phyloP scores from a whole-genome alignment of 2,888 invertebrate species.

The Heliconius hortense region DNA sequence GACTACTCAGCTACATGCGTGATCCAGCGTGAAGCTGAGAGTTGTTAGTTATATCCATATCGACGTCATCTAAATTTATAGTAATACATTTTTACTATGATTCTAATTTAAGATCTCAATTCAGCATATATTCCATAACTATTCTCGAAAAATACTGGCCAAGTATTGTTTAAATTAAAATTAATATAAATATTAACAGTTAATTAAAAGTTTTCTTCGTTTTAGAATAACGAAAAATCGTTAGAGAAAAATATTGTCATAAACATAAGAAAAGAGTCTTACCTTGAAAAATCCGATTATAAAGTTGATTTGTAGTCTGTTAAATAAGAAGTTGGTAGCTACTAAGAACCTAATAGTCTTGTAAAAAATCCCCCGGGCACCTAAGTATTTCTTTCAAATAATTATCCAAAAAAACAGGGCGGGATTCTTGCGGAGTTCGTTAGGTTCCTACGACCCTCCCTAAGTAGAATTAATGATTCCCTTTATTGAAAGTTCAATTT shows the following conservation, averaged over 20 bases:
- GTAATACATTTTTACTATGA: background rate
- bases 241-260: background rate
- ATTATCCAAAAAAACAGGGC: conserved; percentile 77
- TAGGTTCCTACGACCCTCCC: conserved; percentile 65
- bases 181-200: background rate
- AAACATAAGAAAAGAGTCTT: conserved; percentile 2
- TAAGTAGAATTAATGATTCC: conserved; percentile 86
- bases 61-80: too few relatives aligned
- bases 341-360: conserved; percentile 43
- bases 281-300: conserved; percentile 20
- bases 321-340: conserved; percentile 36
- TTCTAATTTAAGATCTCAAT: background rate
- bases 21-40: too few relatives aligned
- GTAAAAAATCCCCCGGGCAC: conserved; percentile 44
- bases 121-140: background rate
- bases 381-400: conserved; percentile 59
- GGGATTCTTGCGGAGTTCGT: conserved; percentile 73
- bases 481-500: conserved; percentile 88
- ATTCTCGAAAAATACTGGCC: background rate
- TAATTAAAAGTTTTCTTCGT: background rate
- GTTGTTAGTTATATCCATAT: background rate
- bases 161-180: background rate
- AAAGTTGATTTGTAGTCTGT: conserved; percentile 35
- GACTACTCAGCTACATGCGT: too few relatives aligned
- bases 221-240: background rate